Evolutionary conservation across 2,797 vertebrate genomes (phyloP).

Genomic region (Sebastes matsubarae): DNA sequence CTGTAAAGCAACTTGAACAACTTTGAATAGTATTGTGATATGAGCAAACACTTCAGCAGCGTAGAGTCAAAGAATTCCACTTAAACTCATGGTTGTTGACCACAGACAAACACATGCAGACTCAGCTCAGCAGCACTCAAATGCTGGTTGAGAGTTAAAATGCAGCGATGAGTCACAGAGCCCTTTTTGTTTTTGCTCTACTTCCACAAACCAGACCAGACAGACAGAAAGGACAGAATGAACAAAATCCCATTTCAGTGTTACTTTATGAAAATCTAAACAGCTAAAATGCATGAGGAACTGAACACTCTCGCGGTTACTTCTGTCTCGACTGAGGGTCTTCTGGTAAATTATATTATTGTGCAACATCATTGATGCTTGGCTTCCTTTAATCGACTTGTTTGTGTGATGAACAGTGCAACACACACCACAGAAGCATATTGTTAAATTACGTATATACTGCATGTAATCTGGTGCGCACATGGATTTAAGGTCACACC

Average conservation of each 20-base stretch:
- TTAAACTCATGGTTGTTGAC: background rate
- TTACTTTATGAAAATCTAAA: background rate
- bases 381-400: background rate
- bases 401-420: background rate
- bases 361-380: slow-evolving; percentile 35
- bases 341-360: slow-evolving; percentile 43
- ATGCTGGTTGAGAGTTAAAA: background rate
- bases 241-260: background rate
- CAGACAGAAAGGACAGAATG: background rate
- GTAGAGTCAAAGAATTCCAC: background rate
- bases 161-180: slow-evolving; percentile 12
- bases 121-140: background rate
- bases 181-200: background rate
- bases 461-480: background rate
- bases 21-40: background rate
- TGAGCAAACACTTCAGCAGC: background rate
- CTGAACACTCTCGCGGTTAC: slow-evolving; percentile 24
- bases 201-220: background rate
- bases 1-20: background rate
- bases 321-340: slow-evolving; percentile 12
- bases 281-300: slow-evolving; percentile 37
- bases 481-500: background rate
- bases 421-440: background rate
- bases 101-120: background rate
- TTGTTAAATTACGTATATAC: background rate